Percentiles rank a stretch among this genome's conserved stretches.
Evolutionary conservation across 2,113 vertebrate genomes (phyloP).

Genomic region (Entelurus aequoreus): DNA sequence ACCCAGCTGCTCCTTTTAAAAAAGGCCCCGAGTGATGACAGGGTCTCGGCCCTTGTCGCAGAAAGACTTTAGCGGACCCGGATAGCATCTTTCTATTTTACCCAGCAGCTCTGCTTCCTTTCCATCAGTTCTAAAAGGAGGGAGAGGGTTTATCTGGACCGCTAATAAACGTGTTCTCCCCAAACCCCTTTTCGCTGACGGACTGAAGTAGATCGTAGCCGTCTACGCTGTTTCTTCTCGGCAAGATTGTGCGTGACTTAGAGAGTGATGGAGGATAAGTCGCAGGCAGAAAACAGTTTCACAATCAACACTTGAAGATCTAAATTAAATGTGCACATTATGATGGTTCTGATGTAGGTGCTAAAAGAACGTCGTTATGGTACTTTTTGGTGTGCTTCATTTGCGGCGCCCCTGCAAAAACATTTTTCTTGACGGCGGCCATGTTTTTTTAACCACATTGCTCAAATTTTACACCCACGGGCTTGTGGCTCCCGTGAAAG

Average conservation of each 20-base stretch:
- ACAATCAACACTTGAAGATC: conserved; percentile 17
- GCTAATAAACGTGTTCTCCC: conserved; percentile 72
- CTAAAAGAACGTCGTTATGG: not conserved
- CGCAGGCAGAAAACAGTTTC: not conserved
- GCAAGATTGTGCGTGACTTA: conserved; percentile 45
- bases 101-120: conserved; percentile 63
- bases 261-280: conserved; percentile 7
- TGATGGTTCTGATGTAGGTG: too few species aligned
- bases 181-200: conserved; percentile 47
- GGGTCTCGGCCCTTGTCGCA: conserved; percentile 31
- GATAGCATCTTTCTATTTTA: conserved; percentile 76
- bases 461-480: too few species aligned
- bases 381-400: not conserved
- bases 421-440: too few species aligned
- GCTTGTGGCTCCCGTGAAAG: too few species aligned
- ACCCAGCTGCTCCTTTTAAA: conserved; percentile 17
- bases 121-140: conserved; percentile 65
- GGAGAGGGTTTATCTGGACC: conserved; percentile 65
- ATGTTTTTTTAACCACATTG: too few species aligned
- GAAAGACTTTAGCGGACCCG: conserved; percentile 45
- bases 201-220: conserved; percentile 55
- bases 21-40: conserved; percentile 26
- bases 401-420: too few species aligned
- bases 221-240: conserved; percentile 52
- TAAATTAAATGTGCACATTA: not conserved